Evolutionary conservation across 2,113 vertebrate species (phyloP), one percentile per base, ranked within the genome.

Genomic region (Lycocorax pyrrhopterus): DNA sequence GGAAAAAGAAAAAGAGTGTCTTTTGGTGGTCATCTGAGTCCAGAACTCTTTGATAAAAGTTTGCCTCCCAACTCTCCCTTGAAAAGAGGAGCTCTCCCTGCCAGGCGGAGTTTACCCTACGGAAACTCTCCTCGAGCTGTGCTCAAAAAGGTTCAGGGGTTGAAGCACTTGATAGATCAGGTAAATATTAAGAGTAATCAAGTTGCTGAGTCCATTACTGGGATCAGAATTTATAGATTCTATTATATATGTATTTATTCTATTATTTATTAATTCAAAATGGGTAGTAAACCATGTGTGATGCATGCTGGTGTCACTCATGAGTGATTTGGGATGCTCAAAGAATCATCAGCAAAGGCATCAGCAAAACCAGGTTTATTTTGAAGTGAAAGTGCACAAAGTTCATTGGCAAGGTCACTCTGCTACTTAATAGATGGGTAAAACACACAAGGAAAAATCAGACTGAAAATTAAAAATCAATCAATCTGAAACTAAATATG

Each of bases 1-100:
- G 67, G 93, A 20, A 99, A 98, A 94, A 98, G 90, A 55, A 99
- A 99, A 66, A 98, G 98, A 4, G 99, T 99, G 59, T 99, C 99
- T 16, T 99, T 99, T 94, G 99, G 98, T 74, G 97, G 98, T 23
- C 97, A 98, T 1, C 94, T 99, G 37, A 98, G 98, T 71, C 99
- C 99, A 20, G 99, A 99, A 90, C 94, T 99, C 30, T 99, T 99
- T 96, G 99, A 99, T 94, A 99, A 98, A 88, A 97, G 97, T 19
- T 93, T 99, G 51, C 99, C 99, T 75, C 98, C 99, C 30, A 96
- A 99, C 95, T 99, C 99, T 2, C 99, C 99, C 4, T 87, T 99
- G 25, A 97, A 98, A 10, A 98, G 72, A 89, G 99, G 99, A 2
- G 98, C 98, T 1, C 95, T 94, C 44, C 99, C 99, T 9, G 92